A percentile compares a stretch with the other conserved stretches of the same genome.
phyloP scores from a whole-genome alignment of 2,797 vertebrate genomes.

The Crocodylus rhombifer region DNA sequence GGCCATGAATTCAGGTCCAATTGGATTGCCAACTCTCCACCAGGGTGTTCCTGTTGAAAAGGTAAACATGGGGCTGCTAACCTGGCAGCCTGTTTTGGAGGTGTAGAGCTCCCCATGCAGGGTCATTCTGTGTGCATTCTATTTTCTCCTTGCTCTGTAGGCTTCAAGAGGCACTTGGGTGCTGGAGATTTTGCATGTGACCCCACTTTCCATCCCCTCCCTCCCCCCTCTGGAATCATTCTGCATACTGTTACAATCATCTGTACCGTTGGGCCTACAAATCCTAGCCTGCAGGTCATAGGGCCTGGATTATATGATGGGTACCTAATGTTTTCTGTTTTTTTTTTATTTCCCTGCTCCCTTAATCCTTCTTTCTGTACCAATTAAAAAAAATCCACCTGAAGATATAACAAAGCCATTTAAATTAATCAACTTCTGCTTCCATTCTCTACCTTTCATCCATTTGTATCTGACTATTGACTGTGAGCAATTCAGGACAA shows the following conservation, averaged over 20 bases:
- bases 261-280: not conserved
- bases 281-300: not conserved
- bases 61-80: not conserved
- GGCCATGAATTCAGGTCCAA: not conserved
- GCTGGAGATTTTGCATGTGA: not conserved
- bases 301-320: not conserved
- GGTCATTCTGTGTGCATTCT: not conserved
- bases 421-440: not conserved
- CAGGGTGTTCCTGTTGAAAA: not conserved
- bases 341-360: not conserved
- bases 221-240: not conserved
- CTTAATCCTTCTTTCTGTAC: not conserved
- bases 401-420: not conserved
- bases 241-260: not conserved
- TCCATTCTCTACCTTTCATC: not conserved
- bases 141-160: not conserved
- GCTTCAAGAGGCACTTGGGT: not conserved
- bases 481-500: not conserved
- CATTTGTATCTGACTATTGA: not conserved
- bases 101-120: not conserved
- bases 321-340: not conserved
- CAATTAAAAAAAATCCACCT: not conserved
- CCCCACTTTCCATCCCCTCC: not conserved
- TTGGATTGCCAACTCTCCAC: not conserved
- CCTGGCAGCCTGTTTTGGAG: not conserved